A percentile compares a stretch with the other conserved stretches of the same genome.
phyloP scores from a whole-genome alignment of 2,113 vertebrate genomes.

The Onychostruthus taczanowskii region DNA sequence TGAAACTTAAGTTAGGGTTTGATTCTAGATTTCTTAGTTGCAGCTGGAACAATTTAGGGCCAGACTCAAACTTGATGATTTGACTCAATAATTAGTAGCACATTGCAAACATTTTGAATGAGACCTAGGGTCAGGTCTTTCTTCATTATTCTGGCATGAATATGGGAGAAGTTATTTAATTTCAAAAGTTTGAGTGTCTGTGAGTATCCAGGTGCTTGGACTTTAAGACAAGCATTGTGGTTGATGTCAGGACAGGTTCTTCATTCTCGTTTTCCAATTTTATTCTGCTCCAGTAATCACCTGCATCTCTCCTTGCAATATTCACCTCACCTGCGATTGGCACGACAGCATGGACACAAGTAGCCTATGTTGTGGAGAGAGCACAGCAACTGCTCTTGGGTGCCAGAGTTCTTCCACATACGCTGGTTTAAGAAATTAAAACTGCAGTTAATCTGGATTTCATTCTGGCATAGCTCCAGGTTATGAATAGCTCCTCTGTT shows the following conservation, averaged over 20 bases:
- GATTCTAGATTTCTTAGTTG: neutral
- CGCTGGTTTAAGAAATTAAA: neutral
- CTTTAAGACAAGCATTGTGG: neutral
- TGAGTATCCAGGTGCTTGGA: neutral
- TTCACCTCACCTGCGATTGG: neutral
- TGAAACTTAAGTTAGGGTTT: neutral
- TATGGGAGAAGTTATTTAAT: neutral
- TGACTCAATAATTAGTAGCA: neutral
- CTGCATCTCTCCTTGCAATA: neutral
- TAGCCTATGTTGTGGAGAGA: neutral
- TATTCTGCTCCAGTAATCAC: neutral
- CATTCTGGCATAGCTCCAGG: neutral
- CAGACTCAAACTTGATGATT: neutral
- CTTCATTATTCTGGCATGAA: neutral
- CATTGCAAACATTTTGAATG: neutral
- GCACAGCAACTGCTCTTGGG: neutral
- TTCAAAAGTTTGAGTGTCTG: neutral
- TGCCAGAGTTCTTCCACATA: neutral
- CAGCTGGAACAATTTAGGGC: neutral
- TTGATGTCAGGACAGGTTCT: neutral
- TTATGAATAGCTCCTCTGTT: neutral
- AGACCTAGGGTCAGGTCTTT: neutral
- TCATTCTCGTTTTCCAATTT: neutral
- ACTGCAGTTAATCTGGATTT: neutral
- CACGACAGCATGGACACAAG: neutral